Evolutionary conservation across 30 jellyfish, hydroid and myxozoan species (phyloP), one percentile per base, ranked within the genome.

Genomic region (Aurelia sp.): DNA sequence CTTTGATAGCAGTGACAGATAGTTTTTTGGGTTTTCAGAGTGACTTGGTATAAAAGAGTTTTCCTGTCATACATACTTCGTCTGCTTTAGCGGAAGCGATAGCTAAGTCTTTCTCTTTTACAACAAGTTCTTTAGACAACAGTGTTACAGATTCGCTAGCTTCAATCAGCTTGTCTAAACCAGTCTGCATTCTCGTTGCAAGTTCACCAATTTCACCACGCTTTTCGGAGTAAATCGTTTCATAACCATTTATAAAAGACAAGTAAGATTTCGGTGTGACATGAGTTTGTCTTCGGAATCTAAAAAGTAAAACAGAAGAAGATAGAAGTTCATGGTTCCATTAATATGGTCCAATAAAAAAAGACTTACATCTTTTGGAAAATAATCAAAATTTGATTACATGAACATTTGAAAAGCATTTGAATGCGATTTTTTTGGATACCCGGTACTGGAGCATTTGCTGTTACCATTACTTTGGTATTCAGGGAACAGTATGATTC

Each of bases 211-310:
- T 89, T 35, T 87, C 99, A 9, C 78, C 75, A 40, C 90, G 91
- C 72, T 89, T 94, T 53, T 89, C 94, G 16, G 79, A 67, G 75
- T 94, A 94, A 69, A 94, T 94, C 72, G 88, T 85, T 53, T 84
- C 88, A 88, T 94, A 94, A 19, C 99, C 97, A 64, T 94, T 95
- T 68, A 94, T 89, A 64, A 94, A 94, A 2, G 99, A 94, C 52
- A 94, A 78, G 85, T 94, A 94, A 15, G 99, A 94, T 62, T 94
- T 94, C 16, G 99, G 99, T n/a, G 99, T 94, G 74, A 94, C 99
- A 59, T 94, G 97, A 0, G 99, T 94, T 65, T 90, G 99, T 22
- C 99, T 84, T 44, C 99, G 97, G 82, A 94, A 94, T 47, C 99
- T 94, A 44, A 20, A 20, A 76, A 27, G 15, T 4, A 44, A 44